A percentile compares a stretch with the other conserved stretches of the same genome.
Evolutionary conservation across 1,140 invertebrate genomes (phyloP).

Genomic region (Leptopilina clavipes): DNA sequence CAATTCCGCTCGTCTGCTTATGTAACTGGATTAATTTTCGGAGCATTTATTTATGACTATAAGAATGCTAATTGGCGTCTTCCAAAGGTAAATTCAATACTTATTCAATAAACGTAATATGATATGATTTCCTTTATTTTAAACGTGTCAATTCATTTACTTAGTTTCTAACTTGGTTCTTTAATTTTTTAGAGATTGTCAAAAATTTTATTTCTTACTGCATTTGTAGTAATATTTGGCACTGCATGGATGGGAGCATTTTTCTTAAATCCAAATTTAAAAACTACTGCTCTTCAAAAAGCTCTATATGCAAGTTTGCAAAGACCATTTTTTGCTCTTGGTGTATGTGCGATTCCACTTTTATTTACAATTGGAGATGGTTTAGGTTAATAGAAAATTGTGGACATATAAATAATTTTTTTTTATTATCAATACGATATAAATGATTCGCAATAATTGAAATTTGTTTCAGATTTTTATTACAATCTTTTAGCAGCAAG

Average conservation of each 20-base stretch:
- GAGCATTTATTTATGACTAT: constrained; percentile 57
- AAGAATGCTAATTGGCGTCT: constrained; percentile 50
- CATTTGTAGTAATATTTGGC: not conserved
- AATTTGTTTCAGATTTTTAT: no score
- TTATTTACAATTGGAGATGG: constrained; percentile 48
- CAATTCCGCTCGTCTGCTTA: constrained; percentile 56
- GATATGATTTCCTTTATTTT: no score
- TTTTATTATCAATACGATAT: no score
- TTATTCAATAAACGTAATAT: not conserved
- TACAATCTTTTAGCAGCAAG: no score
- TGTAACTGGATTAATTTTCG: constrained; percentile 57
- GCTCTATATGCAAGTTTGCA: constrained; percentile 47
- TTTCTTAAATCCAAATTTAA: constrained; percentile 40
- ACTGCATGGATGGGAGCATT: not conserved
- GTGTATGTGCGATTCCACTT: constrained; percentile 41
- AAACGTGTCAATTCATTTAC: not conserved
- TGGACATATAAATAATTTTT: not conserved
- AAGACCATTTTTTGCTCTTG: constrained; percentile 33
- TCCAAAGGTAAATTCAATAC: constrained; percentile 48
- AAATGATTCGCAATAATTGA: no score
- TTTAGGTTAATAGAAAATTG: constrained; percentile 38
- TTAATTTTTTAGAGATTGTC: no score
- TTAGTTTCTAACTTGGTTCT: not conserved
- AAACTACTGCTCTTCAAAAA: constrained; percentile 35
- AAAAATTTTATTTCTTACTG: no score